Conservation (phyloP, 2,113 vertebrate species). For the Macheiramphus alcinus region DNA sequence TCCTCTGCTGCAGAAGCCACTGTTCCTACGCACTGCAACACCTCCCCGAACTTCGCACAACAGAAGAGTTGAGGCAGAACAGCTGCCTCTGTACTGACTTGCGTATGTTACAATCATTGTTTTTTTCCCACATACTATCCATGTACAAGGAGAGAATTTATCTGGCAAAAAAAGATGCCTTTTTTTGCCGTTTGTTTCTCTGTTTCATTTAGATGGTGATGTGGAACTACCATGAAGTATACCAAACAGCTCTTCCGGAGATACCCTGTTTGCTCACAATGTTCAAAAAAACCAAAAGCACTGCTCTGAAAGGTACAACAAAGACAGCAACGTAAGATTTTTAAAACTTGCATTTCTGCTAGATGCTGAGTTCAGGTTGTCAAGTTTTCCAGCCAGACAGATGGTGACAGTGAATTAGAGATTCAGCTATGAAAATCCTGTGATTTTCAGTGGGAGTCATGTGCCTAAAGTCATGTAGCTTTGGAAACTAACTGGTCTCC, state of each 20-base stretch:
- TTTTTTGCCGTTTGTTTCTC: neutral
- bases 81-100: neutral
- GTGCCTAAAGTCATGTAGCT: neutral
- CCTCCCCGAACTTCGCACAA: neutral
- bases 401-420: neutral
- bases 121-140: neutral
- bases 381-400: neutral
- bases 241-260: neutral
- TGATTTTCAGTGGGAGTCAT: neutral
- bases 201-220: neutral
- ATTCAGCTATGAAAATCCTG: neutral
- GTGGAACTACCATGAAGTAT: fast-evolving
- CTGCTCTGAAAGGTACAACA: neutral
- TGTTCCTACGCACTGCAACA: neutral
- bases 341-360: neutral
- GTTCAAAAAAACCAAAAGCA: neutral
- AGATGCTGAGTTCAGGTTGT: neutral
- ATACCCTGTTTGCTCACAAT: neutral
- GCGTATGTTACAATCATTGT: neutral
- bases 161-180: neutral
- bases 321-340: neutral
- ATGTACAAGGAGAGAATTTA: neutral
- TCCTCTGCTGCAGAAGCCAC: neutral
- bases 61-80: neutral
- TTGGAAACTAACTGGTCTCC: neutral